Base-by-base conservation (phyloP, 2,113 vertebrate genomes). In the Cnemophilus loriae region DNA sequence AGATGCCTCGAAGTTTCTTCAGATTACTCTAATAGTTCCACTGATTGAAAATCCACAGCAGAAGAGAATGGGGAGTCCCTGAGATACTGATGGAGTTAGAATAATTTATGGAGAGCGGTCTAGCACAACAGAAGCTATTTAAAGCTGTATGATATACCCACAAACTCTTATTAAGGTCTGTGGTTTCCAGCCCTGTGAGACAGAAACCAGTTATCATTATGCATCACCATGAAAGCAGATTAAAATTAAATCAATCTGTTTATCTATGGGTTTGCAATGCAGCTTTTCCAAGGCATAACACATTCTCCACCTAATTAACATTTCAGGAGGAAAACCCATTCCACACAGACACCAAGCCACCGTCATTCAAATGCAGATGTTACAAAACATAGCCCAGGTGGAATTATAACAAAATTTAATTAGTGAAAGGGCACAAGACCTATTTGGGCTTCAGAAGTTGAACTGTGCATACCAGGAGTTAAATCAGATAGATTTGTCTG, bases 241-340 rank as follows among this genome's bases (percentile, higher is more conserved):
- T 97, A 97, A 98, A 98, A 98, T 98, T 96, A 98, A 98, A 98
- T 97, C 97, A 95, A 97, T 97, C 97, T 98, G 98, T 98, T 98
- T 98, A 97, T 97, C 96, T 97, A 95, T 73, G 89, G 94, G 94
- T 60, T 97, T 94, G 95, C 93, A 93, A 84, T 79, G 79, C 95
- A 94, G 97, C 79, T 93, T 89, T 95, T 96, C 61, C 91, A 93
- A 86, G 95, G 87, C 82, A 87, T 89, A 94, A 94, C 81, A 53
- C 77, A 86, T 94, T 96, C 97, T 93, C 96, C 59, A 83, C 74
- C 96, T 97, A 97, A 98, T 97, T 97, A 98, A 94, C 95, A 95
- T 97, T 97, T 97, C 95, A 94, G 96, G 92, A 96, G 94, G 80
- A 96, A 95, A 97, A 87, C 16, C 10, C 79, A 74, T 91, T 95